Conservation (phyloP, 2,113 vertebrate species). For the Tetrao urogallus region DNA sequence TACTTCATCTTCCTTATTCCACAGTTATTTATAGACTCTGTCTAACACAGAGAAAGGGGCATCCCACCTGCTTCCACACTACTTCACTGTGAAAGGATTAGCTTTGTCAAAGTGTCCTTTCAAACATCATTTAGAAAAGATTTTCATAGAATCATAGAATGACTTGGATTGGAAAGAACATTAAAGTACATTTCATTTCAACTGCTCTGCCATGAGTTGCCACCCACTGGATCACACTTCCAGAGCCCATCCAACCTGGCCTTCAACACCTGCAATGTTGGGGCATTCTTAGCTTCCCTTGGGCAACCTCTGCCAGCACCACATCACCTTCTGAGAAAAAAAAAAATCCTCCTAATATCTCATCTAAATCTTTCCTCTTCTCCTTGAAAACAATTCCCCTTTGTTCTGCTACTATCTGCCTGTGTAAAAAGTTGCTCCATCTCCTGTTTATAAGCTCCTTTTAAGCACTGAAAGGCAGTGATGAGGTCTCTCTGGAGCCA, state of each 20-base stretch:
- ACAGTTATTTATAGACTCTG: background rate
- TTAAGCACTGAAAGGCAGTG: background rate
- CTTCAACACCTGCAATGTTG: background rate
- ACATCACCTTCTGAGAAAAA: background rate
- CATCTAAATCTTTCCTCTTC: background rate
- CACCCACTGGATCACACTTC: too few relatives aligned
- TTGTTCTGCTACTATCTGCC: background rate
- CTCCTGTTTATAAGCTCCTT: background rate
- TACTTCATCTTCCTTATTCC: background rate
- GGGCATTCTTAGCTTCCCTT: background rate
- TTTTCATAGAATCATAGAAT: background rate
- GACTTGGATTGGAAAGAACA: background rate
- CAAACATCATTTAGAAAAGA: background rate
- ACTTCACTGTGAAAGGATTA: background rate
- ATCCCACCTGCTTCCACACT: background rate
- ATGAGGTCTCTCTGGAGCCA: background rate
- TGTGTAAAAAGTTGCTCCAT: background rate
- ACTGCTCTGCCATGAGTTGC: too few relatives aligned
- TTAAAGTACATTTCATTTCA: background rate
- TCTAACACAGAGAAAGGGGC: background rate
- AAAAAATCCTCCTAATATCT: background rate
- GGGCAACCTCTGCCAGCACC: background rate
- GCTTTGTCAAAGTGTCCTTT: background rate
- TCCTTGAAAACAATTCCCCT: background rate
- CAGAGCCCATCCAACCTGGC: background rate